A percentile compares a stretch with the other conserved stretches of the same genome.
These are phyloP conservation scores for Chaenocephalus aceratus DNA, from an alignment of 2,113 vertebrate species.

Conservation along the genomic window DNA sequence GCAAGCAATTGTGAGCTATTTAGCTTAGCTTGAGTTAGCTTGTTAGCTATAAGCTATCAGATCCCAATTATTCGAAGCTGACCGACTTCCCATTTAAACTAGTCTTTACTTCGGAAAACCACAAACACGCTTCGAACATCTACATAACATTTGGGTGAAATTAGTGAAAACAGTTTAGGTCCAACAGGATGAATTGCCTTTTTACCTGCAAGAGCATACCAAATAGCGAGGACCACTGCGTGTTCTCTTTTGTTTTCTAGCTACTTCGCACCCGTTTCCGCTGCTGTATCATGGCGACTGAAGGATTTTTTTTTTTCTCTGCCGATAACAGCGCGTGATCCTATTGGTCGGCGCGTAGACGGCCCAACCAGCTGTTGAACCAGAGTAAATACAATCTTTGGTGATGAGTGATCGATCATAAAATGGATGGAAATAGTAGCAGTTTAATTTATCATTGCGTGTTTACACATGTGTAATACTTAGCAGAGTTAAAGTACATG, in stretches of 20 bases:
- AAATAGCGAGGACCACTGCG: slow-evolving; percentile 84
- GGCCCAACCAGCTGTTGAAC: slow-evolving; percentile 77
- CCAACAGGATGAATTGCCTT: not conserved
- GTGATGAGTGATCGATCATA: not conserved
- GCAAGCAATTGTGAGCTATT: slow-evolving; percentile 30
- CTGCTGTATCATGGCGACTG: slow-evolving; percentile 91
- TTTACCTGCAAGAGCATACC: slow-evolving; percentile 89
- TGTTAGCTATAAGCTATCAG: slow-evolving; percentile 65
- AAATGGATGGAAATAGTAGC: not conserved
- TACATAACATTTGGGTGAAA: not conserved
- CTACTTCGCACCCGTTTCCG: slow-evolving; percentile 82
- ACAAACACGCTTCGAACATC: not conserved
- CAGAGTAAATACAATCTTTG: slow-evolving; percentile 56
- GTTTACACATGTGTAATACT: not conserved
- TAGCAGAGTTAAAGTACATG: not conserved
- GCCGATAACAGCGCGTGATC: slow-evolving; percentile 73
- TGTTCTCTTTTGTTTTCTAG: slow-evolving; percentile 88
- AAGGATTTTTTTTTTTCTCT: slow-evolving; percentile 69
- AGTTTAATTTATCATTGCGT: not conserved
- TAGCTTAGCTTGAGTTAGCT: slow-evolving; percentile 70
- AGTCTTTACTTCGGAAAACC: slow-evolving; percentile 16
- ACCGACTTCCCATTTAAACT: slow-evolving; percentile 56
- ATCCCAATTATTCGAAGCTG: slow-evolving; percentile 66
- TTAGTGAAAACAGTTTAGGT: not conserved
- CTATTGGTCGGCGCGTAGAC: slow-evolving; percentile 69